Evolutionary conservation across 1,140 invertebrate species (phyloP), one percentile per base, ranked within the genome.

Genomic region (Lepidurus apus): DNA sequence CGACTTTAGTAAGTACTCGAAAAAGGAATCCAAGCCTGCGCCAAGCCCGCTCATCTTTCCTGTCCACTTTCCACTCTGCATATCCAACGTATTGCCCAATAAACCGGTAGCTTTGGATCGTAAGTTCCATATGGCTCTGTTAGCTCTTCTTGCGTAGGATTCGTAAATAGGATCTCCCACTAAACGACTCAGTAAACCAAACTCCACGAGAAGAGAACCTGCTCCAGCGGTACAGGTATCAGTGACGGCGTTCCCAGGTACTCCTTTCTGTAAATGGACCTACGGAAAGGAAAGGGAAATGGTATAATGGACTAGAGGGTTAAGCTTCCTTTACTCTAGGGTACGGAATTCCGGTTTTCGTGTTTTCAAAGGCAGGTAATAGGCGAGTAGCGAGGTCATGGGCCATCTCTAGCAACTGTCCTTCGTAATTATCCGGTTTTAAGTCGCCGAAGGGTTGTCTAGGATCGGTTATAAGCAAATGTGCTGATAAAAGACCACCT

Each of bases 1-100:
- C 26, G 88, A 85, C 83, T 91, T 92, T 24, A 92, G 85, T 75
- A 92, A 84, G 84, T 92, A 92, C 84, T 92, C 91, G 84, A 87
- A 91, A 83, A 89, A 92, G 11, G 90, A 91, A 83, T 92, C 91
- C n/a, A 91, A 83, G 24, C 90, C 91, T 74, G 91, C 91, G 42
- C 91, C 91, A 8, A 92, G 82, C 6, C 91, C 91, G 85, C 88
- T 88, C 82, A 91, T 76, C 42, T 81, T 73, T 13, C 89, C 87
- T 24, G 87, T 82, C 91, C 91, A 92, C 83, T 89, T 85, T 5
- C 91, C 91, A 45, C 88, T 90, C 82, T 91, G 87, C 24, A 91
- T 87, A 83, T 92, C 86, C 73, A 91, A 86, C 1, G 89, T 86
- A 85, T 89, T 90, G 34, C 89, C 91, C 78, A 91, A 84, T 43